Evolutionary conservation across 2,113 vertebrate species (phyloP), one percentile per base, ranked within the genome.

Genomic region (Phyllostomus hastatus): DNA sequence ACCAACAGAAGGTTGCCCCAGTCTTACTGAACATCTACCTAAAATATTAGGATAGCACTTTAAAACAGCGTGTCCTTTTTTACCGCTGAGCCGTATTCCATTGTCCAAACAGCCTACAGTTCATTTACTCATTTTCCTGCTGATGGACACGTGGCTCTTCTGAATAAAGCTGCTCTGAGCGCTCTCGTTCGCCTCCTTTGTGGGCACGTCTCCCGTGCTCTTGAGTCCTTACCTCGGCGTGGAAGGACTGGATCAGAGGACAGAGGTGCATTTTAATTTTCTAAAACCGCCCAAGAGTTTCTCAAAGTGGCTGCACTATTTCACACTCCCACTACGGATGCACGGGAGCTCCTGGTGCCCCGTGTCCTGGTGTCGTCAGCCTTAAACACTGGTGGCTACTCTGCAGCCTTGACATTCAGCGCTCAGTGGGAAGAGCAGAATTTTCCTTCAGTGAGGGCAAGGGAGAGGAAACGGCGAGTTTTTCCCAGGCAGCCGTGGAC

Each of bases 291-390:
- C 73, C 28, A 22, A 72, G 66, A 85, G 54, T 26, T 90, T 69
- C 3, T n/a, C 50, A 1, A 69, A 84, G 50, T 7, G 26, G 15
- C 14, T 66, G 26, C 1, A 6, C 43, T 19, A 22, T 48, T 66
- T 72, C 28, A 17, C 54, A 11, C 41, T 17, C 78, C n/a, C 46
- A 12, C 69, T 33, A 0, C 6, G 20, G 0, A 22, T 1, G 50
- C 5, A 0, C 17, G 33, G n/a, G 70, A 26, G 33, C 2, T 1
- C 10, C 14, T 0, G 31, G 43, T 38, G 33, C 14, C 38, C 26
- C 59, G 7, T 8, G 10, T 2, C 70, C 79, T 5, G 10, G 15
- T 38, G 43, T 4, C 35, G 5, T 41, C 59, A 10, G n/a, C n/a
- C 35, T 7, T n/a, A 3, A 33, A 73, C 46, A 0, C 5, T 3